Conservation (phyloP, 2,797 vertebrate genomes). For the Clarias laeviceps region DNA sequence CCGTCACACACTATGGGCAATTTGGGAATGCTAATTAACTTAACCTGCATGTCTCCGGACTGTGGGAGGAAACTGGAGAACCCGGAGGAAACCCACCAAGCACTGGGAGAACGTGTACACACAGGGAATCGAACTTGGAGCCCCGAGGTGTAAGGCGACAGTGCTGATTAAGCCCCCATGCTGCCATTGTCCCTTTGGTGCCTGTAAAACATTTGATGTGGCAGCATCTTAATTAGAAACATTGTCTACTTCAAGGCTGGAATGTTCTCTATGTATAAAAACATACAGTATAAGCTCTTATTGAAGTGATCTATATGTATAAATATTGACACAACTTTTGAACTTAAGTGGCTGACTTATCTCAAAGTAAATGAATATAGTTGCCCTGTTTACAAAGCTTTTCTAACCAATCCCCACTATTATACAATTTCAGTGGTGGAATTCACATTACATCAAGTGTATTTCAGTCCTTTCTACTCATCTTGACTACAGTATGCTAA, state of each 20-base stretch:
- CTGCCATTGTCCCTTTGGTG: too few species aligned
- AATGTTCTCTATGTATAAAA: not conserved
- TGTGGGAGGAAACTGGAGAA: too few species aligned
- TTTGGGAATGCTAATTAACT: too few species aligned
- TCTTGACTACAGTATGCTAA: conserved; percentile 1
- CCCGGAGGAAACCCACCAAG: too few species aligned
- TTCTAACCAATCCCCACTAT: not conserved
- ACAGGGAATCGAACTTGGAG: too few species aligned
- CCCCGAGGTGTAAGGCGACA: too few species aligned
- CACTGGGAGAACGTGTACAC: too few species aligned
- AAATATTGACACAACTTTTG: not conserved
- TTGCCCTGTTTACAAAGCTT: not conserved
- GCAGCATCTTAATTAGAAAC: not conserved
- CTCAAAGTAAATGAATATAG: not conserved
- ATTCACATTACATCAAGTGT: not conserved
- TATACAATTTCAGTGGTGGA: not conserved
- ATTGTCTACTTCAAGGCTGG: not conserved
- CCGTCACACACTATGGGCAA: too few species aligned
- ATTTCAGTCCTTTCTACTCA: not conserved
- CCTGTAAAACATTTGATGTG: not conserved
- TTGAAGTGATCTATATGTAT: not conserved
- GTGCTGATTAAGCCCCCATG: too few species aligned
- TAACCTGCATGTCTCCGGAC: too few species aligned
- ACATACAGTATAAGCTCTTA: not conserved
- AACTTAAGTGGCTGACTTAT: not conserved